Conservation (phyloP, 2,888 invertebrate species). For the Seira musarum region DNA sequence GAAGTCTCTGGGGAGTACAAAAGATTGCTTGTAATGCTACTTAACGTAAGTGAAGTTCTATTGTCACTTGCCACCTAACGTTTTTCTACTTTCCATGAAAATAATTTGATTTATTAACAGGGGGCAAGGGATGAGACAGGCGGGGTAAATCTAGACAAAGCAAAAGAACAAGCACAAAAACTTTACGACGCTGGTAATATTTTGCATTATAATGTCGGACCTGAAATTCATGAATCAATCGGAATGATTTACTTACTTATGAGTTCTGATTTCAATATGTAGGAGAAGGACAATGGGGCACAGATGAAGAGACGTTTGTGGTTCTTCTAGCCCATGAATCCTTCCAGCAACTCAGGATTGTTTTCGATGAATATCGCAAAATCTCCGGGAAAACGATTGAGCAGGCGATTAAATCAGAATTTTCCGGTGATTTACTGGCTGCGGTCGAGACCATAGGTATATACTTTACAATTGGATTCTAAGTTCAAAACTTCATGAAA, state of each 20-base stretch:
- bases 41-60: slow-evolving; percentile 75
- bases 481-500: too few species aligned
- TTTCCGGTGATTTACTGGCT: slow-evolving; percentile 93
- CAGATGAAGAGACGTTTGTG: slow-evolving; percentile 91
- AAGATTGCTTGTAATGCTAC: slow-evolving; percentile 81
- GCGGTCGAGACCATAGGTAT: too few species aligned
- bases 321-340: slow-evolving; percentile 88
- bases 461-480: too few species aligned
- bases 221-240: too few species aligned
- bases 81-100: slow-evolving; percentile 17
- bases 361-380: slow-evolving; percentile 87
- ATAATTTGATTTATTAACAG: slow-evolving; percentile 49
- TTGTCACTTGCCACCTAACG: not conserved
- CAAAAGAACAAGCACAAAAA: slow-evolving; percentile 81
- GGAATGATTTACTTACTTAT: too few species aligned
- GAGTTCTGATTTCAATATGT: too few species aligned
- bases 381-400: slow-evolving; percentile 83
- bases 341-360: slow-evolving; percentile 88
- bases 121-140: slow-evolving; percentile 77
- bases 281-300: slow-evolving; percentile 81
- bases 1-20: slow-evolving; percentile 87
- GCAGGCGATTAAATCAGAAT: slow-evolving; percentile 85
- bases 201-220: not conserved
- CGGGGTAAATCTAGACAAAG: slow-evolving; percentile 78
- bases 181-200: slow-evolving; percentile 78